phyloP scores from a whole-genome alignment of 2,888 invertebrate species.

The Congeria kusceri region DNA sequence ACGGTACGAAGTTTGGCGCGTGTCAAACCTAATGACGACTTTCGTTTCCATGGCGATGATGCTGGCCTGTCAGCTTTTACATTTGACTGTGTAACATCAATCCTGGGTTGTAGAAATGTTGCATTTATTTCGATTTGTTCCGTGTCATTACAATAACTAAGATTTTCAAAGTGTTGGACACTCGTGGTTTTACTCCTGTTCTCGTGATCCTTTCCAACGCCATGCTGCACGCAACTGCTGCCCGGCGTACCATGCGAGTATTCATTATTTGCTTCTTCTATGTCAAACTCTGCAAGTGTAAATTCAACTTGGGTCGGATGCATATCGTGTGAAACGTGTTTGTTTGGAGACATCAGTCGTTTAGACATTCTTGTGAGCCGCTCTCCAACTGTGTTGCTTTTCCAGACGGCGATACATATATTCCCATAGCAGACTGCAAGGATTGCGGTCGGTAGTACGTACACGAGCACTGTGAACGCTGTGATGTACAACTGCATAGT shows the following conservation, averaged over 20 bases:
- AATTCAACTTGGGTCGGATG: neutral
- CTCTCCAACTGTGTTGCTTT: slow-evolving; percentile 32
- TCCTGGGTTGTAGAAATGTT: too few species aligned
- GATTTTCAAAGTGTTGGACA: too few species aligned
- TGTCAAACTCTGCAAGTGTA: neutral
- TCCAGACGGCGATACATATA: slow-evolving; percentile 58
- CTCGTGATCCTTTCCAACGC: neutral
- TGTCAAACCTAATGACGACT: slow-evolving; percentile 79
- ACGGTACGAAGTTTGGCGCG: slow-evolving; percentile 86
- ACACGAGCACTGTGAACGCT: slow-evolving; percentile 83
- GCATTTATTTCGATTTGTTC: neutral
- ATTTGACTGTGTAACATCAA: too few species aligned
- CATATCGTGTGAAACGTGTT: neutral
- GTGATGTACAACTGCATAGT: slow-evolving; percentile 83
- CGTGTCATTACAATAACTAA: too few species aligned
- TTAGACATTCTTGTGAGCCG: slow-evolving; percentile 23
- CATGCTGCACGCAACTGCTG: neutral
- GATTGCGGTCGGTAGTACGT: slow-evolving; percentile 70
- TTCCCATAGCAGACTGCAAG: slow-evolving; percentile 65
- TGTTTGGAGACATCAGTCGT: slow-evolving; percentile 10
- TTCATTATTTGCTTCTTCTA: neutral
- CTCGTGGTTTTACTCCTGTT: too few species aligned
- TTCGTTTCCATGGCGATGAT: neutral
- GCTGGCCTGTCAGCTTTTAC: neutral
- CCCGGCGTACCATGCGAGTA: neutral